phyloP scores from a whole-genome alignment of 2,113 vertebrate species.

The Actenoides hombroni region DNA sequence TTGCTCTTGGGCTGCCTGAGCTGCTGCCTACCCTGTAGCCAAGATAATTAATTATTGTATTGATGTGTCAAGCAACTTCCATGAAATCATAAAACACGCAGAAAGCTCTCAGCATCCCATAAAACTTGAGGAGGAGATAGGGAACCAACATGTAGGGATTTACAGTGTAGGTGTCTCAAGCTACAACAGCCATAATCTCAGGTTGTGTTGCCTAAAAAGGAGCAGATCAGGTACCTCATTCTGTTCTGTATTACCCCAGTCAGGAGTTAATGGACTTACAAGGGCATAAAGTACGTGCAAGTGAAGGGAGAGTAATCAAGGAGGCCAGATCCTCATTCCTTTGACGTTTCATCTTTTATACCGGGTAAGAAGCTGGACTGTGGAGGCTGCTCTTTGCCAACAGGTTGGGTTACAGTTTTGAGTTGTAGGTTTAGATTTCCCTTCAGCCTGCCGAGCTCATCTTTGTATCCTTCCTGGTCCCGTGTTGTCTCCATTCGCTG shows the following conservation, averaged over 20 bases:
- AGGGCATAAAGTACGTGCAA: neutral
- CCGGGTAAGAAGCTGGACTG: neutral
- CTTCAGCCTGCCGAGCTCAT: neutral
- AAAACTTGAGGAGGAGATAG: conserved; percentile 30
- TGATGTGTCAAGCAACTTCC: neutral
- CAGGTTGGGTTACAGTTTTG: neutral
- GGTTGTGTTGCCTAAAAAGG: neutral
- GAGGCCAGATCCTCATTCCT: neutral
- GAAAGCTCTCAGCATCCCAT: neutral
- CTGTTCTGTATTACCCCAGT: neutral
- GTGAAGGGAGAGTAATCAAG: neutral
- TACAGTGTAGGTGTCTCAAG: accelerated
- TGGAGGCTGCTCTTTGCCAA: neutral
- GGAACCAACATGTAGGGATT: neutral
- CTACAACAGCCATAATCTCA: neutral
- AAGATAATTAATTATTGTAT: conserved; percentile 48
- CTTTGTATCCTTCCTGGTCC: neutral
- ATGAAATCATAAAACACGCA: conserved; percentile 26
- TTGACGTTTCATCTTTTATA: neutral
- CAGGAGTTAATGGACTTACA: neutral
- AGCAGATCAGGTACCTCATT: neutral
- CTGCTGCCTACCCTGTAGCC: neutral
- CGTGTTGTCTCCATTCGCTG: neutral
- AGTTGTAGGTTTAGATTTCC: neutral
- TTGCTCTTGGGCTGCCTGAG: conserved; percentile 21